Base-by-base conservation (phyloP, 2,113 vertebrate genomes). In the Glareola pratincola region DNA sequence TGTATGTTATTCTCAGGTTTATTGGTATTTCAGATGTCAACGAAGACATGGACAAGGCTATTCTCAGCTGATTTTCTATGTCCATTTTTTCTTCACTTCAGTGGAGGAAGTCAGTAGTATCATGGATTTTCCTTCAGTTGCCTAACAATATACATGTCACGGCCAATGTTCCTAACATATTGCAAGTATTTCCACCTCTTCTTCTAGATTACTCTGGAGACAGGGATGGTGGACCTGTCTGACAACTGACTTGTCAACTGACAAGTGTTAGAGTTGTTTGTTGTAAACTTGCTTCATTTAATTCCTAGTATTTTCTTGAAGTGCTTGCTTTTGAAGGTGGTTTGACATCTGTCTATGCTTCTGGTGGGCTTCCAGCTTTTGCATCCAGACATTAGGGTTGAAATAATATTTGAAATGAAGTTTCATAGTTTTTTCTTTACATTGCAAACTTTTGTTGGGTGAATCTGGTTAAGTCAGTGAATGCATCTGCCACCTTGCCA, bases 391-490 rank as follows among this genome's bases (percentile, higher is more conserved):
- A 8, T 74, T 22, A 54, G 39, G 57, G 16, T 30, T 91, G 87
- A 82, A 88, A 56, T 59, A 66, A 32, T 43, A 66, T 27, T 79
- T 73, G 45, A 59, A 29, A 39, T 74, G 50, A 85, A 88, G 37
- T 82, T 90, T 85, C 37, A n/a, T 73, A 12, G 57, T 92, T 92
- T 82, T 62, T 81, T 85, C 76, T 93, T 96, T 71, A 67, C 63
- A 76, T 79, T 85, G 59, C 74, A 95, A 63, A 71, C 78, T 94
- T 96, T 59, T 73, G 54, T 88, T 95, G 81, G 73, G 50, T 83
- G 71, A 91, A 80, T 92, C 54, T 91, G 88, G 54, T 94, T 91
- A 95, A 92, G 66, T 85, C 71, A 73, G 62, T 22, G 66, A 71
- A 85, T 45, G 16, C 74, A 69, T 91, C 81, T 96, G 21, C 85